These are phyloP conservation scores for Ailuropoda melanoleuca DNA, from an alignment of 2,113 vertebrate species.

Conservation along the genomic window DNA sequence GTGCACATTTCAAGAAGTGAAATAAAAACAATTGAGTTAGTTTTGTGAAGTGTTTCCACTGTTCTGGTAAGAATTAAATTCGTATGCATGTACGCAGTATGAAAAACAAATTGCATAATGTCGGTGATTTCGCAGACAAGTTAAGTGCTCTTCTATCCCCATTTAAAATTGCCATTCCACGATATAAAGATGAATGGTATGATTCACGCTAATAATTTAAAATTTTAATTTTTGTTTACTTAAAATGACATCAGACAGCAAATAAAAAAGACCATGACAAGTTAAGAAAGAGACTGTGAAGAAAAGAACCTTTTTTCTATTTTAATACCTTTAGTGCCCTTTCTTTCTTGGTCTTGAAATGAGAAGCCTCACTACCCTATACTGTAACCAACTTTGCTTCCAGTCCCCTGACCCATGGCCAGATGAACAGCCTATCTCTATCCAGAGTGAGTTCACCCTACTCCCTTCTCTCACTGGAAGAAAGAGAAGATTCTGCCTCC, in stretches of 20 bases:
- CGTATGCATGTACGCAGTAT: not conserved
- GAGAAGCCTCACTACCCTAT: not conserved
- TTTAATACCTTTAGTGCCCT: not conserved
- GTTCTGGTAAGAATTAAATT: not conserved
- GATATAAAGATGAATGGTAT: not conserved
- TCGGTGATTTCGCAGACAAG: not conserved
- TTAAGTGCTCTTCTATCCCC: not conserved
- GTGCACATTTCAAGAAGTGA: not conserved
- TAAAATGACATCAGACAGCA: not conserved
- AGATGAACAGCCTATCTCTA: not conserved
- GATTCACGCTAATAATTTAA: not conserved
- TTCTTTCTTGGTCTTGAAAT: not conserved
- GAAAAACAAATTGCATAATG: not conserved
- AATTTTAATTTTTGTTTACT: conserved; percentile 14
- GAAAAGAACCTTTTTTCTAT: not conserved
- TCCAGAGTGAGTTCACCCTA: not conserved
- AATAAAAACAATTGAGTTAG: not conserved
- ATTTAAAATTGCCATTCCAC: not conserved
- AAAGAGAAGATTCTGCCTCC: not conserved
- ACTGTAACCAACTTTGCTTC: not conserved
- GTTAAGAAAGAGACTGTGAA: not conserved
- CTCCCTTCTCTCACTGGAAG: not conserved
- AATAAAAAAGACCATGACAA: not conserved
- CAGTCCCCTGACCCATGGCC: not conserved
- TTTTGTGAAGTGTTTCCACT: not conserved